Conservation (phyloP, 2,797 vertebrate genomes). For the Trachurus trachurus region DNA sequence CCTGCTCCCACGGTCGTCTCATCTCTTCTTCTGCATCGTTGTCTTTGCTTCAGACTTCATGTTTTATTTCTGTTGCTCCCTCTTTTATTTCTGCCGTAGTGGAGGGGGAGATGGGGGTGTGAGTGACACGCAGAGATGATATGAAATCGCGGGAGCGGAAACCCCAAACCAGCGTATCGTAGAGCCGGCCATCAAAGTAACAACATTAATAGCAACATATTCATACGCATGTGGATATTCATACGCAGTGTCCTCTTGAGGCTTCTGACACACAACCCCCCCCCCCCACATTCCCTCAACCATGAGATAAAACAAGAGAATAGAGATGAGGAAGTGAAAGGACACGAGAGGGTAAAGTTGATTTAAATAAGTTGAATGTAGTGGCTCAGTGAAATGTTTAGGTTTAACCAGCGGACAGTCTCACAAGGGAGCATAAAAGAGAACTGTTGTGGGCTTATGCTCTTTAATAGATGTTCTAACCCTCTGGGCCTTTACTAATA, state of each 20-base stretch:
- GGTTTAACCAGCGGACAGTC: constrained; percentile 22
- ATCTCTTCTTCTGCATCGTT: constrained; percentile 7
- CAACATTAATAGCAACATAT: constrained; percentile 18
- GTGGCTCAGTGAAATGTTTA: constrained; percentile 8
- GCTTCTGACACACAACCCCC: background rate
- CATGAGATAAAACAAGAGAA: background rate
- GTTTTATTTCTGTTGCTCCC: constrained; percentile 6
- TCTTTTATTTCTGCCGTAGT: constrained; percentile 19
- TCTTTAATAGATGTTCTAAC: constrained; percentile 54
- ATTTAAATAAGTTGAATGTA: constrained; percentile 18
- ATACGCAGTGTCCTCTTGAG: background rate
- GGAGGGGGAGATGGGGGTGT: too few species aligned
- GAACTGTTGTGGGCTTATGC: constrained; percentile 36
- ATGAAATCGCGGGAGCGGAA: constrained; percentile 16
- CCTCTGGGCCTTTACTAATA: constrained; percentile 17
- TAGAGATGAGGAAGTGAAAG: constrained; percentile 13
- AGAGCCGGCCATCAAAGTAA: constrained; percentile 42
- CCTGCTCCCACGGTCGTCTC: background rate
- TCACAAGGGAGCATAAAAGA: background rate
- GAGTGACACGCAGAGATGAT: constrained; percentile 38
- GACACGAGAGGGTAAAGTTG: constrained; percentile 10
- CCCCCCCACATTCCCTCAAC: background rate
- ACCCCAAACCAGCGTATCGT: background rate
- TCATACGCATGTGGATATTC: constrained; percentile 1
- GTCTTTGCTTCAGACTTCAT: constrained; percentile 12